phyloP scores from a whole-genome alignment of 2,797 vertebrate species.

The Smutsia temminckii region DNA sequence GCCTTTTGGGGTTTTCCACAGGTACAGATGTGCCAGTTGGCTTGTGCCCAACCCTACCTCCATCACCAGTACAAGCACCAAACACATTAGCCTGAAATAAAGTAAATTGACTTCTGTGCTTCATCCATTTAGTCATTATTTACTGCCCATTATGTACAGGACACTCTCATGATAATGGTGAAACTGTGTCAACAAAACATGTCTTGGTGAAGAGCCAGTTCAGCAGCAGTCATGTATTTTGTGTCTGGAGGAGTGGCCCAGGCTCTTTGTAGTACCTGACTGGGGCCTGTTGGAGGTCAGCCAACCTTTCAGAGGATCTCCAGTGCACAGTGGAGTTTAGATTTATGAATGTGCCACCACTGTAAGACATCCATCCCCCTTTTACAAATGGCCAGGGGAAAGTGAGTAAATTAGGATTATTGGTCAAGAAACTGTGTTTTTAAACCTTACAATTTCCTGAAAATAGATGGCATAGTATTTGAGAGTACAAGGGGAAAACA shows the following conservation, averaged over 20 bases:
- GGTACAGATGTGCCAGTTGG: background rate
- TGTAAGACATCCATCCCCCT: background rate
- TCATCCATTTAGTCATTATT: background rate
- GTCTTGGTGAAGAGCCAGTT: background rate
- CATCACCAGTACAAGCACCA: background rate
- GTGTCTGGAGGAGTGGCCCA: background rate
- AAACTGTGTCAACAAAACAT: background rate
- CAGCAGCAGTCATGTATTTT: background rate
- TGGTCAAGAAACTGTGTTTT: background rate
- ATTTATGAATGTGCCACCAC: background rate
- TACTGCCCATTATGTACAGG: background rate
- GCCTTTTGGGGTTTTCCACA: background rate
- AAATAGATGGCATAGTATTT: background rate
- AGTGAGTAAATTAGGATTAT: background rate
- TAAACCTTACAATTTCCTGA: background rate
- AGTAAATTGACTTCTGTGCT: background rate
- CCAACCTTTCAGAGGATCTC: background rate
- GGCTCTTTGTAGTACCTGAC: background rate
- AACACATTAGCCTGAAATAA: background rate
- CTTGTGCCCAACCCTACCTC: too few species aligned
- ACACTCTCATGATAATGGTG: background rate
- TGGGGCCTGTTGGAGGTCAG: background rate
- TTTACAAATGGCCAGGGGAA: background rate
- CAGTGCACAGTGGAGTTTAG: background rate
- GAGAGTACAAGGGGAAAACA: background rate